phyloP scores from a whole-genome alignment of 1,140 invertebrate genomes.

The Tetramorium parvispinum region DNA sequence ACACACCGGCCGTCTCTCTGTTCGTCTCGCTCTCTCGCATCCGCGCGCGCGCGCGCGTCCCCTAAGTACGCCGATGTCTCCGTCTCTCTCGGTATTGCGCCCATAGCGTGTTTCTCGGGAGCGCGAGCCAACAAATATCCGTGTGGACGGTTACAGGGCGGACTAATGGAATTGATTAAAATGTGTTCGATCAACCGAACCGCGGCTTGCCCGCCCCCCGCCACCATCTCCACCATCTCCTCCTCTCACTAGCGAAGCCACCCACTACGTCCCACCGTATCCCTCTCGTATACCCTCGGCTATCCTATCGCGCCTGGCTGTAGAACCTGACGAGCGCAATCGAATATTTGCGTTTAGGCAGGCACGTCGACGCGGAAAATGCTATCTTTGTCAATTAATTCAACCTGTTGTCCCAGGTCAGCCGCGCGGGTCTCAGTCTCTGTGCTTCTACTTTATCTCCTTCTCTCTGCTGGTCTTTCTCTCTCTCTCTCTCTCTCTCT shows the following conservation, averaged over 20 bases:
- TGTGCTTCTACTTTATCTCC: background rate
- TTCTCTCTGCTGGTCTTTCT: background rate
- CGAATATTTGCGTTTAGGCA: conserved; percentile 84
- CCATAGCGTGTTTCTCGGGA: conserved; percentile 59
- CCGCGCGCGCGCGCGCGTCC: conserved; percentile 40
- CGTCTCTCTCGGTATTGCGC: conserved; percentile 59
- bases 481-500: background rate
- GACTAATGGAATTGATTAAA: conserved; percentile 86
- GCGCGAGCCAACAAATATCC: conserved; percentile 73
- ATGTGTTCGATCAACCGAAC: conserved; percentile 85
- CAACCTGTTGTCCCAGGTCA: conserved; percentile 82
- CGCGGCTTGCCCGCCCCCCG: conserved; percentile 63
- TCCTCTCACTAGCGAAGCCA: conserved; percentile 51
- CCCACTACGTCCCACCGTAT: conserved; percentile 48
- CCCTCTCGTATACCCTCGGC: conserved; percentile 69
- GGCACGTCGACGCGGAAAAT: conserved; percentile 83
- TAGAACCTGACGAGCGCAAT: conserved; percentile 73
- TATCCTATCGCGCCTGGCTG: conserved; percentile 65
- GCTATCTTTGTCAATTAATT: conserved; percentile 85
- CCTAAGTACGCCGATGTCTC: conserved; percentile 51
- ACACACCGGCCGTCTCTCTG: background rate
- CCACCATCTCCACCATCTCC: conserved; percentile 23
- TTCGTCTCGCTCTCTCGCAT: conserved; percentile 21
- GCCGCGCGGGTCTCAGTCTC: conserved; percentile 29
- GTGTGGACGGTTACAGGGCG: conserved; percentile 78